Conservation (phyloP, 1,140 invertebrate species). For the Philotrypesis tridentata region DNA sequence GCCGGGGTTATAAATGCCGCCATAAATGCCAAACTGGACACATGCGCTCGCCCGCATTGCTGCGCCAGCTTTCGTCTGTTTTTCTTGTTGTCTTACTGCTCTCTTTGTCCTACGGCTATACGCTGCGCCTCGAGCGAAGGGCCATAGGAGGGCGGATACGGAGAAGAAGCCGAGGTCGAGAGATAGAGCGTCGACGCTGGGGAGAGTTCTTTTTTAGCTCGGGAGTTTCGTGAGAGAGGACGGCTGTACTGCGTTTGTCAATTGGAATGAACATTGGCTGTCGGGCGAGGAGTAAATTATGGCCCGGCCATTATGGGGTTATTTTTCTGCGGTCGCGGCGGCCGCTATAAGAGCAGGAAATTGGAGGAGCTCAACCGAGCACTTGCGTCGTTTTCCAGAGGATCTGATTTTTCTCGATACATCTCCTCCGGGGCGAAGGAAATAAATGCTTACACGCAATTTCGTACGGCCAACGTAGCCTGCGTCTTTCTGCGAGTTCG, state of each 20-base stretch:
- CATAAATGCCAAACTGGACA: constrained; percentile 58
- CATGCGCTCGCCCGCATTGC: constrained; percentile 32
- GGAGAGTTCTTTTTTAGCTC: background rate
- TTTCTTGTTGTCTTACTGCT: background rate
- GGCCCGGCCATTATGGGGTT: background rate
- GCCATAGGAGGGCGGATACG: background rate
- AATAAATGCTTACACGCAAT: too few relatives aligned
- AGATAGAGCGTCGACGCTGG: background rate
- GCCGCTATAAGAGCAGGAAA: background rate
- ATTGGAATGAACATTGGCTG: constrained; percentile 24
- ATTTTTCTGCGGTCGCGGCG: background rate
- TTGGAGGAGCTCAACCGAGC: background rate
- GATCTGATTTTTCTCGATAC: background rate
- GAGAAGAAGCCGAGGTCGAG: background rate
- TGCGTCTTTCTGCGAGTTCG: too few relatives aligned
- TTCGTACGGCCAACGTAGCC: too few relatives aligned
- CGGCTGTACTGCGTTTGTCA: constrained; percentile 31
- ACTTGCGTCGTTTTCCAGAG: background rate
- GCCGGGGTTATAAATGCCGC: constrained; percentile 54
- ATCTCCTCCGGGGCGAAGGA: background rate
- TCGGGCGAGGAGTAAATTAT: constrained; percentile 11
- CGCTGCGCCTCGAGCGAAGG: too few relatives aligned
- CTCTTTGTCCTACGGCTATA: background rate
- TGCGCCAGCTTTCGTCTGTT: constrained; percentile 6
- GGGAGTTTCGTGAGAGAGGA: background rate